Evolutionary conservation across 2,113 vertebrate species (phyloP).

Genomic region (Lophura nycthemera): DNA sequence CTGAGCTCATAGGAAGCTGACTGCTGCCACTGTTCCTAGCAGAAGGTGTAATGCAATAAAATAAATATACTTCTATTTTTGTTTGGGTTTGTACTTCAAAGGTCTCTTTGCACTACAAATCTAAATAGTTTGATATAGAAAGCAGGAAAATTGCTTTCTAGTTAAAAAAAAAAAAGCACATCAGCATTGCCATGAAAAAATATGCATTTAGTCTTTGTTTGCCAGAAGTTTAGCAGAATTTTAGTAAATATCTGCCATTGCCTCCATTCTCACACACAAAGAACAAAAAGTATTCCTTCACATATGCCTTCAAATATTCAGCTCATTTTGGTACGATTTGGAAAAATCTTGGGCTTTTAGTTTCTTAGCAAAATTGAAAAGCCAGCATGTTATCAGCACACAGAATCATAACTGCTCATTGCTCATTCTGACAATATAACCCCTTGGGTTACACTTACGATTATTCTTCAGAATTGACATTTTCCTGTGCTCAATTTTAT

Average conservation of each 20-base stretch:
- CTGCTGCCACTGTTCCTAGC: background rate
- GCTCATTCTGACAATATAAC: background rate
- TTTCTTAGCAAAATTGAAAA: background rate
- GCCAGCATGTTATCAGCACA: background rate
- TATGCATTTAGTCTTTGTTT: background rate
- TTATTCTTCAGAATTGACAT: background rate
- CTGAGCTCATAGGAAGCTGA: background rate
- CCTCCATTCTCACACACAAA: background rate
- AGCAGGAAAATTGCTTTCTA: background rate
- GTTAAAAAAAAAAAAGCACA: background rate
- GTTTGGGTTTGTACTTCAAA: background rate
- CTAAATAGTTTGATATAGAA: background rate
- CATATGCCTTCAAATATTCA: background rate
- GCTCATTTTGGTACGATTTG: background rate
- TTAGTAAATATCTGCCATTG: background rate
- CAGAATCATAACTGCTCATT: background rate
- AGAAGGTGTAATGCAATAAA: background rate
- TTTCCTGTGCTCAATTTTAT: background rate
- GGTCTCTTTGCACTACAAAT: background rate
- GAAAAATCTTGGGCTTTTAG: background rate
- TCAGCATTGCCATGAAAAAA: background rate
- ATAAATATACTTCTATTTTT: background rate
- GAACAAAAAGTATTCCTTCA: background rate
- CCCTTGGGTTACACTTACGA: background rate
- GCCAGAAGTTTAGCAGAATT: background rate